phyloP scores from a whole-genome alignment of 2,888 invertebrate genomes.

The Meganola albula region DNA sequence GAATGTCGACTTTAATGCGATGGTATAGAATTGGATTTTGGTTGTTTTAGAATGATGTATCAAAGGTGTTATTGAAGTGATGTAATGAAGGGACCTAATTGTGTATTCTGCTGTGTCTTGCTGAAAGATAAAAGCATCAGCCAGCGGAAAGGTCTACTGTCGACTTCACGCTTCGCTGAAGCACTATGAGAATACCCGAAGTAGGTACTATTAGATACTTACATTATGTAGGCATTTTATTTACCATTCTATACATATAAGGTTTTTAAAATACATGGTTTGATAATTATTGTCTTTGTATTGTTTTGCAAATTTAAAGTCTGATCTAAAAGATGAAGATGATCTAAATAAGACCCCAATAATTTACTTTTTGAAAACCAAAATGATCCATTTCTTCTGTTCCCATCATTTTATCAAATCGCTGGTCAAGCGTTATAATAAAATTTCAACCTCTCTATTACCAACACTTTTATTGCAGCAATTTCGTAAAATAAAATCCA shows the following conservation, averaged over 20 bases:
- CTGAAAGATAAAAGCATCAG: slow-evolving; percentile 56
- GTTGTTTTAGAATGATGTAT: slow-evolving; percentile 27
- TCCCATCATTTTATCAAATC: no score
- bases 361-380: no score
- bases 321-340: no score
- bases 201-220: no score
- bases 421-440: slow-evolving; percentile 39
- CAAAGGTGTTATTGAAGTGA: slow-evolving; percentile 74
- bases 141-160: slow-evolving; percentile 41
- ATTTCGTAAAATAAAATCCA: slow-evolving; percentile 67
- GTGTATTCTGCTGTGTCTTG: slow-evolving; percentile 62
- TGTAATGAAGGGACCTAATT: slow-evolving; percentile 75
- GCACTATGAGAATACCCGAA: no score
- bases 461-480: slow-evolving; percentile 66
- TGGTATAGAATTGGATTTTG: slow-evolving; percentile 24
- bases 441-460: slow-evolving; percentile 64
- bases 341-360: no score
- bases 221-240: no score
- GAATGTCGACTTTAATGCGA: slow-evolving; percentile 19
- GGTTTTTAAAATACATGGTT: no score
- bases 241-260: no score
- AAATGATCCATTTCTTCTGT: no score
- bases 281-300: no score
- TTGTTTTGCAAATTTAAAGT: no score
- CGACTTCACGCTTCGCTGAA: slow-evolving; percentile 39